phyloP scores from a whole-genome alignment of 2,888 invertebrate genomes.

The Neoitamus cyanurus region DNA sequence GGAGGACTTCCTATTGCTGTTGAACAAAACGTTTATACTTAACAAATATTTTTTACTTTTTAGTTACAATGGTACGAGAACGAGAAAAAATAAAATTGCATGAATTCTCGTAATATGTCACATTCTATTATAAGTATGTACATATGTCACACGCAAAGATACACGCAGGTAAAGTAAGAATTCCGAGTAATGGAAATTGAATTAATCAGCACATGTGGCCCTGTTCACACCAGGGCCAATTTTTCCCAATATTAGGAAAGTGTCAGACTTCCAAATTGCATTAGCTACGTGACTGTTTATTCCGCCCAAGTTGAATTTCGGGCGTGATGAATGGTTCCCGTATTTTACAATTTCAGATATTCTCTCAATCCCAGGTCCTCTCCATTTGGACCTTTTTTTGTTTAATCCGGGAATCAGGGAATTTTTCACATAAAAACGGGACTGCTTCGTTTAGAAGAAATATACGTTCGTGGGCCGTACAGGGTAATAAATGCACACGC shows the following conservation, averaged over 20 bases:
- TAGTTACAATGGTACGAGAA: too few species aligned
- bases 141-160: background rate
- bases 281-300: conserved; percentile 20
- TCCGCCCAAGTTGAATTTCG: background rate
- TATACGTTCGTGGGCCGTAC: background rate
- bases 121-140: too few species aligned
- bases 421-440: conserved; percentile 6
- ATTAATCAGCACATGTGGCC: background rate
- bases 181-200: background rate
- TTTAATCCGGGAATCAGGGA: conserved; percentile 8
- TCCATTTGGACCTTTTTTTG: conserved; percentile 6
- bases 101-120: background rate
- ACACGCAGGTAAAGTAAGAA: background rate
- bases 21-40: too few species aligned
- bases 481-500: conserved; percentile 28
- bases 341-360: conserved; percentile 4
- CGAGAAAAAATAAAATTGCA: background rate
- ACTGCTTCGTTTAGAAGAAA: conserved; percentile 11
- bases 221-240: background rate
- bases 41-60: too few species aligned
- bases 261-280: conserved; percentile 6
- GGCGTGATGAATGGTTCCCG: conserved; percentile 1
- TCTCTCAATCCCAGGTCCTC: background rate
- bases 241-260: background rate
- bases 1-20: too few species aligned